Evolutionary conservation across 1,140 invertebrate species (phyloP), one percentile per base, ranked within the genome.

Genomic region (Tetranychus cinnabarinus): DNA sequence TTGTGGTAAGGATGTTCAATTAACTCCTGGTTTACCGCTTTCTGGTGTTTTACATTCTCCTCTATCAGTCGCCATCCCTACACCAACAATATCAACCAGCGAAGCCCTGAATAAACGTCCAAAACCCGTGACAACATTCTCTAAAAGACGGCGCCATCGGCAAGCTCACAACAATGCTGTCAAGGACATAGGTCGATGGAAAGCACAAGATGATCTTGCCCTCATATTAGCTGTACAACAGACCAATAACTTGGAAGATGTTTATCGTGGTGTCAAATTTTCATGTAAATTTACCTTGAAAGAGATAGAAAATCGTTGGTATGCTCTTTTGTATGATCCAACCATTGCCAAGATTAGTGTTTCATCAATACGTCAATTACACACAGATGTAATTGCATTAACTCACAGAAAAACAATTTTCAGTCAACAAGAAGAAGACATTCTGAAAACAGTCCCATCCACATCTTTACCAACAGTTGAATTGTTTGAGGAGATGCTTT

Each of bases 261-360:
- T 97, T 7, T 86, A 95, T 70, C 76, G 85, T 64, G 88, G 89
- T 34, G 83, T 91, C 3, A 96, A 93, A 71, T 97, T 98, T 75
- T 92, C 91, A 0, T 93, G 89, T 70, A 82, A 86, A 64, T 97
- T 96, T 70, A 91, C 88, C 0, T 72, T 95, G 13, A 82, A 86
- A 71, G 91, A 98, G 72, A 80, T 97, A 36, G 87, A 95, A 69
- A 86, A 90, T 62, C 79, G 93, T 61, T 97, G 92, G 92, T 92
- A 92, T 76, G 85, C 88, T 10, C 70, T 98, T 55, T 74, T 97
- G 2, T 97, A 96, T 72, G 89, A 97, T 73, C 82, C 86, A 52
- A 80, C 83, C 33, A 70, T 78, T 34, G 77, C 75, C 31, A 75
- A 73, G 65, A 79, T 93, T 50, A 87, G 90, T 34, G 81, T 92